Base-by-base conservation (phyloP, 1,140 invertebrate genomes). In the Drosophila malerkotliana region DNA sequence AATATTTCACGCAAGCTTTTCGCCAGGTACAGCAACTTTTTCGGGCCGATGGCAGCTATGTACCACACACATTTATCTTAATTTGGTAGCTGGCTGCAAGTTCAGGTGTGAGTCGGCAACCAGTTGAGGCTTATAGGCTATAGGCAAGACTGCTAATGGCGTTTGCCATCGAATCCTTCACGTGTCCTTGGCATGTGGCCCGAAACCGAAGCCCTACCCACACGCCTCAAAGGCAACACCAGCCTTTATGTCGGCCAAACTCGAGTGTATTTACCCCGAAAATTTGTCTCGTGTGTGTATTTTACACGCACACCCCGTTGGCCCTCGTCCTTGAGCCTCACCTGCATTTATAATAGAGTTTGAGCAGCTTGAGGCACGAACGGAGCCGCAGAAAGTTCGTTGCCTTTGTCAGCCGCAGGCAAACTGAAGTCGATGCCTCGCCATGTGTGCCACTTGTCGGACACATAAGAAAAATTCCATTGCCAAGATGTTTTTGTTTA, bases 1-100 rank as follows among this genome's bases (percentile, higher is more conserved):
- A 87, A 85, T 85, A 87, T 87, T 78, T 85, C 83, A 85, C 61
- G 82, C 55, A 53, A 76, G 74, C 59, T 67, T 76, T 79, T 78
- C 34, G 39, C 60, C 24, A 32, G 21, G 21, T 44, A 44, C 41
- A 24, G 9, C 5, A n/a, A 37, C 34, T 61, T 54, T 44, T 45
- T 45, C 47, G 32, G 54, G 51, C 44, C 44, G 44, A 44, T 44
- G 21, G 44, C 44, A 47, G 44, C n/a, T 37, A 44, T 14, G 14
- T 44, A 12, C 44, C 44, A 51, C 54, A 75, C 48, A 71, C 74
- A 85, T 85, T 82, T 87, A 82, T 85, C 82, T 85, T 85, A 85
- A 85, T 85, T 88, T 82, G 63, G 75, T 12, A 59, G 39, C 30
- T 54, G 59, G 56, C 64, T 68, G 78, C 59, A 63, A 41, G 59